Percentiles rank a stretch among this genome's conserved stretches.
phyloP scores from a whole-genome alignment of 2,888 invertebrate genomes.

The Pandemis corylana region DNA sequence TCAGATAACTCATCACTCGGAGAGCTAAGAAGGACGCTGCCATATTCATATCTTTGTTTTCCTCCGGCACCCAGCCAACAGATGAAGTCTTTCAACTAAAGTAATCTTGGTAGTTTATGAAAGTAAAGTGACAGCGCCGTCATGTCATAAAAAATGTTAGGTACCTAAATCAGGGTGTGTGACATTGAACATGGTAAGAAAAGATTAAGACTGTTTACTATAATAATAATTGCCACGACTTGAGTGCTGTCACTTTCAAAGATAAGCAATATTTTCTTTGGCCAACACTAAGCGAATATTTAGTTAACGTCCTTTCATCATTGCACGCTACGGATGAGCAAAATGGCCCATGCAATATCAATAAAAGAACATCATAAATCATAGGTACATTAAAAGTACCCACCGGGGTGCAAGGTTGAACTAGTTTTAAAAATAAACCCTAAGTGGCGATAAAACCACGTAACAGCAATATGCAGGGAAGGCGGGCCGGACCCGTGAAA shows the following conservation, averaged over 20 bases:
- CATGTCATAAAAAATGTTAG: conserved; percentile 7
- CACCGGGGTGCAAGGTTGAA: background rate
- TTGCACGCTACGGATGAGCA: background rate
- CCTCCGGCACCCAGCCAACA: background rate
- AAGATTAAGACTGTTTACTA: conserved; percentile 35
- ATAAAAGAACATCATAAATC: no score
- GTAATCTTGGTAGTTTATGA: no score
- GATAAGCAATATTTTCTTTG: conserved; percentile 35
- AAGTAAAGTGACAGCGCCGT: background rate
- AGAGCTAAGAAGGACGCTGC: conserved; percentile 4
- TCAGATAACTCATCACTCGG: conserved; percentile 33
- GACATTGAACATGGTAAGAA: conserved; percentile 11
- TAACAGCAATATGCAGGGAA: conserved; percentile 26
- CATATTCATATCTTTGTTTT: conserved; percentile 26
- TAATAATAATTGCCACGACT: conserved; percentile 29
- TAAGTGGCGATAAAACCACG: conserved; percentile 17
- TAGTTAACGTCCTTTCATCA: conserved; percentile 19
- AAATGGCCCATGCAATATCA: background rate
- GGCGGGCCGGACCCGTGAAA: conserved; percentile 53
- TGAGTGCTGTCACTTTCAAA: conserved; percentile 16
- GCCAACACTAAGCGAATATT: conserved; percentile 15
- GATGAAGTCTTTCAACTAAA: background rate
- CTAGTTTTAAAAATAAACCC: conserved; percentile 22
- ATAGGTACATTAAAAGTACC: background rate
- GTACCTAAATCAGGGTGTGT: background rate